Evolutionary conservation across 1,140 invertebrate genomes (phyloP), one percentile per base, ranked within the genome.

Genomic region (Diachasmimorpha longicaudata): DNA sequence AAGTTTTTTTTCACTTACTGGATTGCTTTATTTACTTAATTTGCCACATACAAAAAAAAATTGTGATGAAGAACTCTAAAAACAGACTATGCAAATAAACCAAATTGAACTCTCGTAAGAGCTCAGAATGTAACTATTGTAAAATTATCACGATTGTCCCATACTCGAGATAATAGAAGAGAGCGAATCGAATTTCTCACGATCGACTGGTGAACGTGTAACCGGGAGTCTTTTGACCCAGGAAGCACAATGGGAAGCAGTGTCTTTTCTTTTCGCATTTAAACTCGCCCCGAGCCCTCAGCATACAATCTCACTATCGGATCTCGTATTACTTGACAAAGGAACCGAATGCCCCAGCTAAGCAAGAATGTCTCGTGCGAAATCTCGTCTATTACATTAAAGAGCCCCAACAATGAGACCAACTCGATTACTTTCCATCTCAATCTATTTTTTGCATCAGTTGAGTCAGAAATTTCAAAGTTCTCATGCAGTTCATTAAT

Each of bases 121-220:
- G 23, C 23, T 13, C 11, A 42, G 19, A 63, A 63, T 58, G 52
- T 70, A 55, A 36, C 66, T 37, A 68, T 68, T 37, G 31, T 68
- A 68, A 37, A 68, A 68, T 68, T 37, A 68, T 68, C 66, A 75
- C 74, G 74, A 75, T 75, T 75, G 68, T 75, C 67, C 52, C 67
- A 75, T 52, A 44, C 16, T 37, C 23, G 55, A 52, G 39, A 42
- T 23, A 42, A 21, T 68, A 31, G 42, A 48, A 70, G 55, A 75
- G 37, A 75, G 58, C 66, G 66, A 70, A 70, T 75, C 68, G 68
- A 75, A 75, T 75, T 75, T 75, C 74, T 75, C 74, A 75, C 74
- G 74, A 75, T 75, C 74, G 31, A 63, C 19, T 63, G n/a, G 48
- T 55, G 52, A 70, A 75, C 68, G 67, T 75, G 52, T 44, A 75